Conservation (phyloP, 1,140 invertebrate genomes). For the Drosophila grimshawi region DNA sequence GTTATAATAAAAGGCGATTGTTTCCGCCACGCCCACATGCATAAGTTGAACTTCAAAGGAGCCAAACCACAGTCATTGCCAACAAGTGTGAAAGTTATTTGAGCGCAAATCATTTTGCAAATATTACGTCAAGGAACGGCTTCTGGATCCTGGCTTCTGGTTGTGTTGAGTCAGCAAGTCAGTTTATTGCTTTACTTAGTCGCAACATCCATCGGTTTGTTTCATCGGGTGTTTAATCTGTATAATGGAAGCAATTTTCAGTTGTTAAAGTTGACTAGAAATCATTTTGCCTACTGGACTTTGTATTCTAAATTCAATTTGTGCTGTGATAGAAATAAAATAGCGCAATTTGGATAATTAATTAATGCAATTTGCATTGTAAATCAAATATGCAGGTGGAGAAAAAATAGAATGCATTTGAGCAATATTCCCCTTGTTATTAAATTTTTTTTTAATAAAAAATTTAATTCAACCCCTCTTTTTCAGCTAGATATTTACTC, state of each 20-base stretch:
- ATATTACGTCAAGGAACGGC: constrained; percentile 42
- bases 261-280: constrained; percentile 30
- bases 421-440: background rate
- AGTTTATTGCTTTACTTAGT: constrained; percentile 21
- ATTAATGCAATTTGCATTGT: constrained; percentile 18
- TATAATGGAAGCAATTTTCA: constrained; percentile 45
- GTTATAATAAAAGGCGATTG: constrained; percentile 62
- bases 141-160: constrained; percentile 25
- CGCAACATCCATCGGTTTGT: constrained; percentile 38
- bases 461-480: background rate
- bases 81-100: constrained; percentile 59
- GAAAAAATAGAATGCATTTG: background rate
- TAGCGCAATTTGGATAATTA: constrained; percentile 15
- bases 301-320: constrained; percentile 3
- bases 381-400: constrained; percentile 3
- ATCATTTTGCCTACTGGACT: constrained; percentile 48
- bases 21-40: constrained; percentile 15
- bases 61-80: constrained; percentile 27
- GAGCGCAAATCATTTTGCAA: constrained; percentile 64
- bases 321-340: background rate
- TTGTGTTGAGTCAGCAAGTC: constrained; percentile 52
- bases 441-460: background rate
- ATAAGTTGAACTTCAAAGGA: constrained; percentile 62
- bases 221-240: constrained; percentile 55
- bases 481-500: constrained; percentile 13